A percentile compares a stretch with the other conserved stretches of the same genome.
phyloP scores from a whole-genome alignment of 2,797 vertebrate genomes.

The Adelosebastes latens region DNA sequence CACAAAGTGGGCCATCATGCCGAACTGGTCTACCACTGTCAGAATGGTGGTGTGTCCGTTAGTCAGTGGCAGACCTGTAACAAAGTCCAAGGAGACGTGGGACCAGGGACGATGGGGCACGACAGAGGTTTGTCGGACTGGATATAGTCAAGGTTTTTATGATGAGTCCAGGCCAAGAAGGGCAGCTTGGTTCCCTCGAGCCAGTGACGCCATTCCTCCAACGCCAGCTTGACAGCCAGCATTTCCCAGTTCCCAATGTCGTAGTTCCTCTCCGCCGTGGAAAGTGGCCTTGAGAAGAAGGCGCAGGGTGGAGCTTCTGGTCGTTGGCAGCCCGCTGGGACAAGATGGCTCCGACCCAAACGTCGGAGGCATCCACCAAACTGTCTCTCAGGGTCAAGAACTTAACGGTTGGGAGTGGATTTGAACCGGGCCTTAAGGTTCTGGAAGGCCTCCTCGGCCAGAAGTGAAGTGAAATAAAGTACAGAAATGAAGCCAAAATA shows the following conservation, averaged over 20 bases:
- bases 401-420: neutral
- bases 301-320: neutral
- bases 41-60: too few relatives aligned
- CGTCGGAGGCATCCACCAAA: neutral
- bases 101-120: too few relatives aligned
- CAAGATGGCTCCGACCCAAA: neutral
- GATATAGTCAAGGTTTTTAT: too few relatives aligned
- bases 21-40: too few relatives aligned
- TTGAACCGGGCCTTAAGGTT: neutral
- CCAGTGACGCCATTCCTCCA: neutral
- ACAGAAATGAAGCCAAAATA: too few relatives aligned
- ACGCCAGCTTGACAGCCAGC: neutral
- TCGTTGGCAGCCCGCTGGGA: neutral
- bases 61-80: too few relatives aligned
- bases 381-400: neutral
- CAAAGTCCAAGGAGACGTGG: too few relatives aligned
- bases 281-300: neutral
- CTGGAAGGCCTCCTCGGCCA: neutral
- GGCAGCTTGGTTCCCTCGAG: neutral
- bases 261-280: neutral
- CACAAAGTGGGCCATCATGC: too few relatives aligned
- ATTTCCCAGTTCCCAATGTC: neutral
- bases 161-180: too few relatives aligned
- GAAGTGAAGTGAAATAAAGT: too few relatives aligned
- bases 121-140: too few relatives aligned